Evolutionary conservation across 1,140 invertebrate species (phyloP).

Genomic region (Apis dorsata): DNA sequence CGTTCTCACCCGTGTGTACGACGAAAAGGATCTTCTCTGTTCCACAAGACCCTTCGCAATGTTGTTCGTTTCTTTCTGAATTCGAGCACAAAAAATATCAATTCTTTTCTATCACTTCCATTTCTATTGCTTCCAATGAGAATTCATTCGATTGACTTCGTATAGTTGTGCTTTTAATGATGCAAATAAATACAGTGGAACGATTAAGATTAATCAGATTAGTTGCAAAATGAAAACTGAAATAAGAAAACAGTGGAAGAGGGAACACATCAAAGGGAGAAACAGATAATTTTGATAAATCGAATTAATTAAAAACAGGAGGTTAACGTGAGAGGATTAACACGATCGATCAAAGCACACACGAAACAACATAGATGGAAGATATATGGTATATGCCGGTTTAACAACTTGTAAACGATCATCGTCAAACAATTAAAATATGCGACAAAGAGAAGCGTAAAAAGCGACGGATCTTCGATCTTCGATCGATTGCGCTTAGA

Average conservation of each 20-base stretch:
- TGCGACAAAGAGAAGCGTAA: slow-evolving; percentile 47
- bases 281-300: background rate
- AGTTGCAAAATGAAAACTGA: too few species aligned
- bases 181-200: too few species aligned
- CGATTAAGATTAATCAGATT: too few species aligned
- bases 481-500: slow-evolving; percentile 30
- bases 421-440: slow-evolving; percentile 57
- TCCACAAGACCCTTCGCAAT: slow-evolving; percentile 44
- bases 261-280: background rate
- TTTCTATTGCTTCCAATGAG: background rate
- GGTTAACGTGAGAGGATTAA: slow-evolving; percentile 16
- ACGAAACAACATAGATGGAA: slow-evolving; percentile 20
- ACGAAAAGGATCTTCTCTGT: slow-evolving; percentile 58
- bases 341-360: slow-evolving; percentile 46
- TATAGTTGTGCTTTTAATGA: background rate
- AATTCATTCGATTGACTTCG: background rate
- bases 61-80: slow-evolving; percentile 59
- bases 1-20: slow-evolving; percentile 59
- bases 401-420: slow-evolving; percentile 50
- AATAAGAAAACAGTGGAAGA: background rate
- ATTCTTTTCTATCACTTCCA: background rate
- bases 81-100: slow-evolving; percentile 59
- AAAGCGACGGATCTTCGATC: slow-evolving; percentile 55
- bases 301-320: slow-evolving; percentile 18
- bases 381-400: background rate